Conservation (phyloP, 92 coral and sea anemone genomes). For the Phenganax subtilis region DNA sequence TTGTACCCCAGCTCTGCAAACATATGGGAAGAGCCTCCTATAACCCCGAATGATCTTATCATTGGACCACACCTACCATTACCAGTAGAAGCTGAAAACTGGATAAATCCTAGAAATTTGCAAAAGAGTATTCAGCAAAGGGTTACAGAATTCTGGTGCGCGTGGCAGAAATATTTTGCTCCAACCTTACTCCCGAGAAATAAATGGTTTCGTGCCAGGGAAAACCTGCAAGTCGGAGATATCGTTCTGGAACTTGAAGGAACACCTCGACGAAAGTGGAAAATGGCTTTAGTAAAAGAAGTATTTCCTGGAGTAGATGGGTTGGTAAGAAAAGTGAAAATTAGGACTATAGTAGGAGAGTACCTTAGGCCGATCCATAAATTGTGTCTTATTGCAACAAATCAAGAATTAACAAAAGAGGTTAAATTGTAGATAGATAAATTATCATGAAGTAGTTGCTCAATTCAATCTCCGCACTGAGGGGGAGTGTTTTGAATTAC, state of each 20-base stretch:
- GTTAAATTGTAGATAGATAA: too few relatives aligned
- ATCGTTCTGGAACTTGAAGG: conserved; percentile 38
- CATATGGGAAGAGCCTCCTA: conserved; percentile 8
- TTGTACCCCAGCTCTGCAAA: conserved; percentile 59
- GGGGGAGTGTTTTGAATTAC: too few relatives aligned
- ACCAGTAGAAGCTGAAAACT: conserved; percentile 39
- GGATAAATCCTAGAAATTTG: conserved; percentile 39
- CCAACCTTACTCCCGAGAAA: conserved; percentile 11
- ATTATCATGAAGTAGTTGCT: too few relatives aligned
- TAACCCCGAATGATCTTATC: conserved; percentile 51
- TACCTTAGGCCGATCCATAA: conserved; percentile 42
- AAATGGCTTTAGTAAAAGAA: conserved; percentile 22
- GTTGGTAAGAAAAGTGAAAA: conserved; percentile 14
- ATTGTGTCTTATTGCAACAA: conserved; percentile 43
- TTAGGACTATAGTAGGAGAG: conserved; percentile 5
- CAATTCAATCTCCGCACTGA: too few relatives aligned
- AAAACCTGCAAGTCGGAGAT: conserved; percentile 31
- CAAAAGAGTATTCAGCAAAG: conserved; percentile 15
- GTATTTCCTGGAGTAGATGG: conserved; percentile 31
- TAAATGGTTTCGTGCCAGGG: not conserved
- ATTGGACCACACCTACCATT: conserved; percentile 48
- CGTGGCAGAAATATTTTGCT: conserved; percentile 13
- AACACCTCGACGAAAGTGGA: conserved; percentile 37
- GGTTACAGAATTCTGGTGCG: conserved; percentile 7
- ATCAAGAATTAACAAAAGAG: conserved; percentile 40